Base-by-base conservation (phyloP, 2,113 vertebrate genomes). In the Microtus montanus region DNA sequence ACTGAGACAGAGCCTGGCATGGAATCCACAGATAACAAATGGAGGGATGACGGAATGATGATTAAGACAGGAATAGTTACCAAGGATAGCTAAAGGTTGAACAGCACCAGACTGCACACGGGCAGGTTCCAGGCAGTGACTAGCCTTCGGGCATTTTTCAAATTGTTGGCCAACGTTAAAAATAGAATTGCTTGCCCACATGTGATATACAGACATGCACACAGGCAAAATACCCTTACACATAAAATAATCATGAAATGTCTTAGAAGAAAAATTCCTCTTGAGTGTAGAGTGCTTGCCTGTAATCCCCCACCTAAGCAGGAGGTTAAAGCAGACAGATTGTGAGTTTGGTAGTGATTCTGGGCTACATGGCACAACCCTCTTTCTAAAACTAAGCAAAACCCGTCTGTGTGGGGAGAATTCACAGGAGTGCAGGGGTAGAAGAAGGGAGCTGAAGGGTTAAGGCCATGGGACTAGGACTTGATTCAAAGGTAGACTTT, bases 101-200 rank as follows among this genome's bases (percentile, higher is more conserved):
- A 58, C n/a, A 71, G 87, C 82, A 63, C 75, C 44, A 66, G 68
- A 33, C 9, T 86, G 38, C 92, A 89, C 64, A 95, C 3, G 83
- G 71, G 38, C 73, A 89, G 58, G 80, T 52, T 77, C 74, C 7
- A 30, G n/a, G 58, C 3, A 2, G 82, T 80, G 49, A 74, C 75
- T 79, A 44, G 73, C 73, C 52, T 49, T 44, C 9, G 44, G 68
- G 41, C 78, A 47, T 38, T 93, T 95, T 73, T 93, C 52, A 90
- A 87, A 96, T 94, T 61, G 66, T 30, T 64, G 87, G 24, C 70
- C 85, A 88, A 38, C 6, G 52, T 86, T 95, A 85, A 88, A 87
- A 87, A 74, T 54, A 87, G 66, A 54, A 49, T 44, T 28, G 7
- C 13, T 30, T 15, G 1, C 22, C 38, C 24, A 41, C 54, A 82